Evolutionary conservation across 2,797 vertebrate genomes (phyloP).

Genomic region (Gallinago stenura): DNA sequence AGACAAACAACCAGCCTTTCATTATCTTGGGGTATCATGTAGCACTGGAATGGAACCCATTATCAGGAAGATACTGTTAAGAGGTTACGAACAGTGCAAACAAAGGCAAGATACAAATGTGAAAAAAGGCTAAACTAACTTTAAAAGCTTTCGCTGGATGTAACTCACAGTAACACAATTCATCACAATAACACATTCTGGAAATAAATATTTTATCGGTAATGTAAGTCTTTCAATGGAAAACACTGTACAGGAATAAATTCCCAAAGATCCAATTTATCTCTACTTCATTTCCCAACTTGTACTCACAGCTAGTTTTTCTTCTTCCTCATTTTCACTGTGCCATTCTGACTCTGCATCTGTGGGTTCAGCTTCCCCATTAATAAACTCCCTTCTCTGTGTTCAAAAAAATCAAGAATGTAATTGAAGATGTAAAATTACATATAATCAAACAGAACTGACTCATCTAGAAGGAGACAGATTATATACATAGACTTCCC

Average conservation of each 20-base stretch:
- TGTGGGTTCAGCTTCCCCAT: conserved; percentile 90
- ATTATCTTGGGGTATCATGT: conserved; percentile 65
- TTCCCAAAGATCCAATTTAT: accelerated
- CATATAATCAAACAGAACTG: not conserved
- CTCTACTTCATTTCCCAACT: not conserved
- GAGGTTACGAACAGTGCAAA: conserved; percentile 60
- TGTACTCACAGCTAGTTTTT: conserved; percentile 90
- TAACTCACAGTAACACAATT: not conserved
- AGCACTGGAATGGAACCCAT: conserved; percentile 76
- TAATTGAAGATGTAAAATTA: not conserved
- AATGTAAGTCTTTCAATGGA: not conserved
- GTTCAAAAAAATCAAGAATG: not conserved
- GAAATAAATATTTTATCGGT: too few species aligned
- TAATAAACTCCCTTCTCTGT: conserved; percentile 92
- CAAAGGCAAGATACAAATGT: not conserved
- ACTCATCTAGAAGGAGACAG: not conserved
- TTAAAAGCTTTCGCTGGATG: not conserved
- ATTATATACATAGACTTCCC: not conserved
- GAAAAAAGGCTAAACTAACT: not conserved
- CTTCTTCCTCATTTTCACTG: conserved; percentile 93
- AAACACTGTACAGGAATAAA: not conserved
- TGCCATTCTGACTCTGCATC: conserved; percentile 96
- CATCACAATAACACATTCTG: not conserved
- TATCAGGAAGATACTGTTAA: conserved; percentile 44
- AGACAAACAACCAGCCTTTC: not conserved